These are phyloP conservation scores for Anoncus sp. DNA, from an alignment of 2,888 invertebrate species.

Conservation along the genomic window DNA sequence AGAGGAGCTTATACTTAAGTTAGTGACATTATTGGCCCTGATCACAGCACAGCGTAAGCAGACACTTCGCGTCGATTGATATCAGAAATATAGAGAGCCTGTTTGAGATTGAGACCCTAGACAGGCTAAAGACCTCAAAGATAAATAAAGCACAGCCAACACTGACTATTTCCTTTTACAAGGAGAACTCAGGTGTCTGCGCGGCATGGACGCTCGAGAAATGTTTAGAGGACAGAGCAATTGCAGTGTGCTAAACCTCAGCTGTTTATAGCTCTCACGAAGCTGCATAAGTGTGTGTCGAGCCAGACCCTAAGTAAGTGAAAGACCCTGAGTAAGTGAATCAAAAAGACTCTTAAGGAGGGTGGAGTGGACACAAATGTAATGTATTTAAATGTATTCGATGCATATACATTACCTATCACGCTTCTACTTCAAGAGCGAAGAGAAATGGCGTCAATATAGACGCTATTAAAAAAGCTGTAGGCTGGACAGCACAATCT, in stretches of 20 bases:
- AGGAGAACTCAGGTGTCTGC: constrained; percentile 9
- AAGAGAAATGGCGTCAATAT: constrained; percentile 1
- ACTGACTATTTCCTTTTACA: constrained; percentile 19
- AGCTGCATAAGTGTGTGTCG: neutral
- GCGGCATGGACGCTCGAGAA: too few species aligned
- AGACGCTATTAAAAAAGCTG: neutral
- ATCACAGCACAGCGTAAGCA: neutral
- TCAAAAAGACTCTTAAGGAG: neutral
- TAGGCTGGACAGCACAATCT: neutral
- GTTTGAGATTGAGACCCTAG: constrained; percentile 52
- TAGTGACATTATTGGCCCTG: constrained; percentile 14
- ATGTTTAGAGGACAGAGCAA: neutral
- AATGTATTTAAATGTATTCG: too few species aligned
- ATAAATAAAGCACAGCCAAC: constrained; percentile 42
- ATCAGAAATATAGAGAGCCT: neutral
- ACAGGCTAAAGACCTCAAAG: constrained; percentile 39
- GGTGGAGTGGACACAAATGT: too few species aligned
- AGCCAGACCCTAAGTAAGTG: constrained; percentile 14
- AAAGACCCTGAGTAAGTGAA: too few species aligned
- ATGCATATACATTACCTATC: neutral
- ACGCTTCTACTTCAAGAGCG: constrained; percentile 6
- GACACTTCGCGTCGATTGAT: too few species aligned
- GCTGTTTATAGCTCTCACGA: constrained; percentile 10
- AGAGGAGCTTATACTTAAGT: too few species aligned
- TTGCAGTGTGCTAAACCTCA: neutral